These are phyloP conservation scores for Ochotona princeps DNA, from an alignment of 2,113 vertebrate species.

Conservation along the genomic window DNA sequence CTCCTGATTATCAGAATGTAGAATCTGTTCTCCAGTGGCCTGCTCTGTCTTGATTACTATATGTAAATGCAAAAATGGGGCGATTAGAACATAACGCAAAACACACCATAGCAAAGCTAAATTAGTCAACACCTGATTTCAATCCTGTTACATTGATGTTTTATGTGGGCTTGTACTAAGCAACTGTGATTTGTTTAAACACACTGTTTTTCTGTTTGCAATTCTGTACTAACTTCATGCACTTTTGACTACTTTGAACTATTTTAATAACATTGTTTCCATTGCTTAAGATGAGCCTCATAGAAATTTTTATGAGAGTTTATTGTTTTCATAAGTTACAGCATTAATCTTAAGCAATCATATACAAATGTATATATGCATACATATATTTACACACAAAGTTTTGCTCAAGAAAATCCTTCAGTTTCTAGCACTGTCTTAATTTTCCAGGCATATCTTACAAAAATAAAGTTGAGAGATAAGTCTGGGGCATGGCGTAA, in stretches of 20 bases:
- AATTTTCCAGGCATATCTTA: neutral
- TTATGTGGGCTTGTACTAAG: neutral
- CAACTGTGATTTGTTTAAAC: slow-evolving; percentile 31
- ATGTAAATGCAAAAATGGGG: slow-evolving; percentile 50
- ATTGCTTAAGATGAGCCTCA: neutral
- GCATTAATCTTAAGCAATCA: slow-evolving; percentile 16
- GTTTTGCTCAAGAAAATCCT: neutral
- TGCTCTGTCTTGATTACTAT: slow-evolving; percentile 59
- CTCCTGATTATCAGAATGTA: slow-evolving; percentile 36
- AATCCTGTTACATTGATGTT: slow-evolving; percentile 50
- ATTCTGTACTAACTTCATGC: slow-evolving; percentile 18
- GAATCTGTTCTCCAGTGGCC: slow-evolving; percentile 18
- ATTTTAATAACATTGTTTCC: slow-evolving; percentile 10
- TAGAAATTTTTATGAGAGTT: neutral
- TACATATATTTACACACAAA: neutral
- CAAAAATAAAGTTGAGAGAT: too few species aligned
- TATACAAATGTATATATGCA: neutral
- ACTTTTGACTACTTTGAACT: slow-evolving; percentile 1
- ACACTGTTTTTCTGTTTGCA: neutral
- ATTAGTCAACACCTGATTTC: slow-evolving; percentile 65
- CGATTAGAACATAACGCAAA: slow-evolving; percentile 42
- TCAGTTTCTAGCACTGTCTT: neutral
- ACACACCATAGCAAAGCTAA: slow-evolving; percentile 43
- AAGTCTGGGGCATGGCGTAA: too few species aligned
- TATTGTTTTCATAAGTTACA: neutral